A percentile compares a stretch with the other conserved stretches of the same genome.
phyloP scores from a whole-genome alignment of 2,888 invertebrate genomes.

The Halictus ligatus region DNA sequence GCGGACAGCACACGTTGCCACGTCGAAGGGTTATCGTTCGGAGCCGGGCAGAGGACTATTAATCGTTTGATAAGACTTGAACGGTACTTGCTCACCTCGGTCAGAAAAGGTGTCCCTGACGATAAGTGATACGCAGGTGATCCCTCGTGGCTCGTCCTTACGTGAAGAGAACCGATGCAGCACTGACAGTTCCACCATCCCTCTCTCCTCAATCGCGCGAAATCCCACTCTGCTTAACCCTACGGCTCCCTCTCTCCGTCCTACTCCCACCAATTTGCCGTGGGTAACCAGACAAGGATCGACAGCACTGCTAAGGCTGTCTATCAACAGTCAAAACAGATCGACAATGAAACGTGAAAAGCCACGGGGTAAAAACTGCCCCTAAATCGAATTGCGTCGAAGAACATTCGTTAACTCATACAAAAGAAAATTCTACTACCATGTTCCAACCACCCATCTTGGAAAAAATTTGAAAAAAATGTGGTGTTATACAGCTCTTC shows the following conservation, averaged over 20 bases:
- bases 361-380: not conserved
- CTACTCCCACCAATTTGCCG: conserved; percentile 52
- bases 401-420: not conserved
- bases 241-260: conserved; percentile 59
- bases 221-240: conserved; percentile 65
- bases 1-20: conserved; percentile 17
- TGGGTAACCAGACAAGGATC: conserved; percentile 38
- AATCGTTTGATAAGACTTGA: conserved; percentile 30
- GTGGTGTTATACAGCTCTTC: not conserved
- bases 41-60: conserved; percentile 20
- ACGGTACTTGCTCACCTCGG: conserved; percentile 54
- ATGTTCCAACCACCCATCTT: not conserved
- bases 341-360: not conserved
- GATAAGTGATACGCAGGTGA: conserved; percentile 62
- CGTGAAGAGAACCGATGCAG: conserved; percentile 78
- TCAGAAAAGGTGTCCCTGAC: conserved; percentile 46
- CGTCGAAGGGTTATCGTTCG: conserved; percentile 17
- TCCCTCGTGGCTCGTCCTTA: conserved; percentile 72
- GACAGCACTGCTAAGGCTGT: not conserved
- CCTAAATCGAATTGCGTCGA: not conserved
- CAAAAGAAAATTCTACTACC: not conserved
- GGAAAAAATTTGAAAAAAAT: not conserved
- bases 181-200: conserved; percentile 76
- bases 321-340: conserved; percentile 39
- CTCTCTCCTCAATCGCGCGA: conserved; percentile 62